A percentile compares a stretch with the other conserved stretches of the same genome.
phyloP scores from a whole-genome alignment of 2,797 vertebrate genomes.

The Spatula versicolor region DNA sequence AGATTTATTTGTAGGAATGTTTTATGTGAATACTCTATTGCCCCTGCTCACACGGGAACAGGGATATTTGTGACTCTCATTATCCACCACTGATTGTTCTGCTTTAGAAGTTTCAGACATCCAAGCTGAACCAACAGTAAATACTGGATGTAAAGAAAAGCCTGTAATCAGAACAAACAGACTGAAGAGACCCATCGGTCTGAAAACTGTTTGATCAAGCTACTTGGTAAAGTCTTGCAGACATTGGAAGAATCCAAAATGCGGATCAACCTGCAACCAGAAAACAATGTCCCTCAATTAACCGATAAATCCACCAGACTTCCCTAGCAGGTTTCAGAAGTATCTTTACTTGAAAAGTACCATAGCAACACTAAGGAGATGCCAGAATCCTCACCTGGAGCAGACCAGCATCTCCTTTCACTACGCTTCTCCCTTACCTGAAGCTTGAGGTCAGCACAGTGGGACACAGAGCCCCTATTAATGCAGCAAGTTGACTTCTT shows the following conservation, averaged over 20 bases:
- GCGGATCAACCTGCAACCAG: not conserved
- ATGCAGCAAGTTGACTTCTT: not conserved
- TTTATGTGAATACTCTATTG: not conserved
- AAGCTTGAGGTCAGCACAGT: not conserved
- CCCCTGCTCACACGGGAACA: not conserved
- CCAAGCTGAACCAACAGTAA: constrained; percentile 10
- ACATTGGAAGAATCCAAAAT: not conserved
- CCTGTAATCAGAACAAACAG: not conserved
- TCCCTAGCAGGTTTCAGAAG: not conserved
- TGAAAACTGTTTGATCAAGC: not conserved
- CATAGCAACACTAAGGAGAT: not conserved
- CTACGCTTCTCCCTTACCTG: not conserved
- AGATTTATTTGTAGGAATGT: not conserved
- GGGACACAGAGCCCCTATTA: not conserved
- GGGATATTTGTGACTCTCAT: not conserved
- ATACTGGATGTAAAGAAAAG: not conserved
- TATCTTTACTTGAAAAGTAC: not conserved
- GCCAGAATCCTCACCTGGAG: not conserved
- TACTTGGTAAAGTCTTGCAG: not conserved
- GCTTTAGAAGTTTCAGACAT: not conserved
- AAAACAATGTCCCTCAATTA: not conserved
- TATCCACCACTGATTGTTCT: not conserved
- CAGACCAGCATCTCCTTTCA: not conserved
- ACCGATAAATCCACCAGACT: not conserved
- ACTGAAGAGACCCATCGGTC: not conserved